Base-by-base conservation (phyloP, 1,140 invertebrate genomes). In the Drosophila willistoni region DNA sequence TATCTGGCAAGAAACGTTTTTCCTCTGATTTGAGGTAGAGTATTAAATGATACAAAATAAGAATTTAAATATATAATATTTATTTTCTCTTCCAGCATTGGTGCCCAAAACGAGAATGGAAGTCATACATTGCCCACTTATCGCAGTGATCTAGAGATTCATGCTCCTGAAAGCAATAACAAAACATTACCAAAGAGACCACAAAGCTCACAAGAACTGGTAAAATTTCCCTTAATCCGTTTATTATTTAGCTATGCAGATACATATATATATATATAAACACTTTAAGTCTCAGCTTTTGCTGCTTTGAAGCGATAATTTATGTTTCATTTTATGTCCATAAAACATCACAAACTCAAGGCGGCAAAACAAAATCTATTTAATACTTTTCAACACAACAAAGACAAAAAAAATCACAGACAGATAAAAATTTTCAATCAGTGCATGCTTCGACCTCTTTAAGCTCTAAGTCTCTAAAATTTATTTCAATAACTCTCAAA, bases 71-170 rank as follows among this genome's bases (percentile, higher is more conserved):
- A 13, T n/a, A 12, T 4, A 13, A 1, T 10, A 2, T 2, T 36
- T 36, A 1, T 17, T n/a, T n/a, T 9, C 44, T 81, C 1, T 33
- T 81, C 1, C 25, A 92, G 91, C 51, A 92, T 92, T 84, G 90
- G 84, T 1, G 80, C 73, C 3, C 90, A 91, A 60, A 85, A 90
- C 44, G 91, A 91, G 29, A 83, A 90, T 34, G 79, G 81, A 10
- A 89, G 89, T 12, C 77, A 89, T 22, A 87, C 92, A 3, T 75
- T 94, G 60, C 93, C 93, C 6, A 93, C 92, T 25, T 94, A 94
- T 91, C 85, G 94, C 61, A 94, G 94, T 79, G 94, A 94, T 79
- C 93, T 94, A 83, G 94, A 94, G 76, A 94, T 94, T 44, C 94
- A 94, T 79, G 94, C 94, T 0, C 72, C 87, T 0, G 90, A 91